phyloP scores from a whole-genome alignment of 2,113 vertebrate genomes.

The Microcebus tavaratra region DNA sequence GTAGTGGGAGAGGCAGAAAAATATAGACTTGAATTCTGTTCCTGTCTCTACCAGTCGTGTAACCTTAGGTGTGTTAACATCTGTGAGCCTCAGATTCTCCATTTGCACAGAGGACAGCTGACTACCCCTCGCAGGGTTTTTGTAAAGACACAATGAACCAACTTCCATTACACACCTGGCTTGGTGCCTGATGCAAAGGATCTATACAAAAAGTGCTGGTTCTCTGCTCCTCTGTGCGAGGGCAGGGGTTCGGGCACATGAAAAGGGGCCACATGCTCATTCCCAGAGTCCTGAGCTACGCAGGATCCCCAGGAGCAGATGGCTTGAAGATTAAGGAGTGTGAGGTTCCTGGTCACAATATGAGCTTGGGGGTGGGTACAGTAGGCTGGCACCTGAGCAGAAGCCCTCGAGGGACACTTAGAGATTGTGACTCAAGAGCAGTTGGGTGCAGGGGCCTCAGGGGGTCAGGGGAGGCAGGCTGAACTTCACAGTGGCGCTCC shows the following conservation, averaged over 20 bases:
- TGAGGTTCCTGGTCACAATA: background rate
- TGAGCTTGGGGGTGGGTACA: background rate
- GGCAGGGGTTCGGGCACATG: background rate
- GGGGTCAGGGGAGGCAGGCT: accelerated
- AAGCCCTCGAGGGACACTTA: background rate
- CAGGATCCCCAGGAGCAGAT: too few species aligned
- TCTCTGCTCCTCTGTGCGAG: background rate
- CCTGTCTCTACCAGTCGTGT: background rate
- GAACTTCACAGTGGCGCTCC: accelerated
- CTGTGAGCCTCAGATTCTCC: background rate
- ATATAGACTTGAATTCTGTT: background rate
- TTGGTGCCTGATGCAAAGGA: background rate
- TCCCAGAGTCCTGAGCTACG: background rate
- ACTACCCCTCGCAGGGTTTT: background rate
- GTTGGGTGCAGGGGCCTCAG: accelerated
- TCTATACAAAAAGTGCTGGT: background rate
- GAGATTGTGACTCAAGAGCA: background rate
- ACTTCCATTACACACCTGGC: background rate
- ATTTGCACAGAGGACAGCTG: background rate
- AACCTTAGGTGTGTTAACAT: background rate
- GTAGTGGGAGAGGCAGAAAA: background rate
- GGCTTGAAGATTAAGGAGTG: background rate
- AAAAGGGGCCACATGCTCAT: background rate
- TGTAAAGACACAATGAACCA: background rate
- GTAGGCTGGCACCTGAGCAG: accelerated